Conservation (phyloP, 2,113 vertebrate genomes). For the Trematomus loennbergii region DNA sequence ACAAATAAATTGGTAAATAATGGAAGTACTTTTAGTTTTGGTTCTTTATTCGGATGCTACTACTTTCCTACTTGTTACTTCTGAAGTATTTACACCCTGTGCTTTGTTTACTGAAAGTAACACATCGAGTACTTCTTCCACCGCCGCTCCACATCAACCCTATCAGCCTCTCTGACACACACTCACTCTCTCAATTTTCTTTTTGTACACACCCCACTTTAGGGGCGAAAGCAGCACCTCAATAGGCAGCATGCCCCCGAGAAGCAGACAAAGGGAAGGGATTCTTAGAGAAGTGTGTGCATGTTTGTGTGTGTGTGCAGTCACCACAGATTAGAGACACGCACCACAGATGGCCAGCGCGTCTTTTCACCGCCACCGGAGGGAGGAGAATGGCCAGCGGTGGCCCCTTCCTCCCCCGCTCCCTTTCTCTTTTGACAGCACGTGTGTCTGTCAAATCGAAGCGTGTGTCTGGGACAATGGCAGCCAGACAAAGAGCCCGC, state of each 20-base stretch:
- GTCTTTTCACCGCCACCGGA: slow-evolving; percentile 77
- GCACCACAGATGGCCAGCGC: slow-evolving; percentile 85
- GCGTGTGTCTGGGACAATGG: slow-evolving; percentile 85
- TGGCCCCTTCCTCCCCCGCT: slow-evolving; percentile 47
- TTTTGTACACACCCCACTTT: neutral
- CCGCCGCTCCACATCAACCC: slow-evolving; percentile 10
- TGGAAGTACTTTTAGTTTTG: no score
- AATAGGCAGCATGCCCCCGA: slow-evolving; percentile 36
- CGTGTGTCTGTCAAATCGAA: slow-evolving; percentile 83
- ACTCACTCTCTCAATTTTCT: neutral
- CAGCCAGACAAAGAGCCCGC: slow-evolving; percentile 78
- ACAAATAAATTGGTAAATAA: no score
- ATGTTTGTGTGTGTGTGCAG: slow-evolving; percentile 29
- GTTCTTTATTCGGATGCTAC: no score
- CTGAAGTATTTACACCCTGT: no score
- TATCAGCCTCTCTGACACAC: slow-evolving; percentile 7
- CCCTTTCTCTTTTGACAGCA: slow-evolving; percentile 81
- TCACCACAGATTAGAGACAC: slow-evolving; percentile 77
- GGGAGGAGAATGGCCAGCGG: slow-evolving; percentile 77
- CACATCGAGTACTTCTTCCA: no score
- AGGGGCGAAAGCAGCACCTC: slow-evolving; percentile 44
- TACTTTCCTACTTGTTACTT: no score
- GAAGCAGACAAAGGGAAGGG: slow-evolving; percentile 31
- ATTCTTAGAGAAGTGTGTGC: slow-evolving; percentile 61
- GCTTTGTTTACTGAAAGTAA: no score